phyloP scores from a whole-genome alignment of 2,888 invertebrate genomes.

The Aplocera efformata region DNA sequence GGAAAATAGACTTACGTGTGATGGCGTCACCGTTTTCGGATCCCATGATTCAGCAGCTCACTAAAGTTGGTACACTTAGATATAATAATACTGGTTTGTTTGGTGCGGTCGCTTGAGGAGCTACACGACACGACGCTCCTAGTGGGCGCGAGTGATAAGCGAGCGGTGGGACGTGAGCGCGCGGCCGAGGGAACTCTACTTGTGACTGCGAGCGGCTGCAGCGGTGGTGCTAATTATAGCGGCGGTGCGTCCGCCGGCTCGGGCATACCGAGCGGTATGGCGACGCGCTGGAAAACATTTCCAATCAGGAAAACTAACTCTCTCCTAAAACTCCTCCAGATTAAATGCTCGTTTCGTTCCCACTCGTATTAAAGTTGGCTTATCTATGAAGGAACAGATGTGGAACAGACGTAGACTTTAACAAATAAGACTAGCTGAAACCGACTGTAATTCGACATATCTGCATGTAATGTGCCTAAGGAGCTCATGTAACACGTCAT shows the following conservation, averaged over 20 bases:
- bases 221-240: constrained; percentile 29
- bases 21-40: constrained; percentile 49
- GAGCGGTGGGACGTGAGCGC: constrained; percentile 51
- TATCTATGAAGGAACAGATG: too few species aligned
- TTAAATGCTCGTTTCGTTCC: too few species aligned
- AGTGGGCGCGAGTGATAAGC: constrained; percentile 18
- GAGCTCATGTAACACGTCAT: too few species aligned
- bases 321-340: too few species aligned
- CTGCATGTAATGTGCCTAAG: too few species aligned
- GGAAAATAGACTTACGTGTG: constrained; percentile 49
- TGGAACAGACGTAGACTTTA: too few species aligned
- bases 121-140: constrained; percentile 5
- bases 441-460: too few species aligned
- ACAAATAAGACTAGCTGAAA: too few species aligned
- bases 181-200: constrained; percentile 45
- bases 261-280: constrained; percentile 4
- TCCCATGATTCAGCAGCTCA: constrained; percentile 52
- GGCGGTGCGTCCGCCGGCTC: constrained; percentile 3
- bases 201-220: constrained; percentile 36
- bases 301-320: too few species aligned
- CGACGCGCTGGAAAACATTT: neutral
- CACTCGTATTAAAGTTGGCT: too few species aligned
- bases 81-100: constrained; percentile 2
- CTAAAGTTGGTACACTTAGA: constrained; percentile 12
- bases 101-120: too few species aligned